Evolutionary conservation across 2,113 vertebrate genomes (phyloP).

Genomic region (Rallus limicola): DNA sequence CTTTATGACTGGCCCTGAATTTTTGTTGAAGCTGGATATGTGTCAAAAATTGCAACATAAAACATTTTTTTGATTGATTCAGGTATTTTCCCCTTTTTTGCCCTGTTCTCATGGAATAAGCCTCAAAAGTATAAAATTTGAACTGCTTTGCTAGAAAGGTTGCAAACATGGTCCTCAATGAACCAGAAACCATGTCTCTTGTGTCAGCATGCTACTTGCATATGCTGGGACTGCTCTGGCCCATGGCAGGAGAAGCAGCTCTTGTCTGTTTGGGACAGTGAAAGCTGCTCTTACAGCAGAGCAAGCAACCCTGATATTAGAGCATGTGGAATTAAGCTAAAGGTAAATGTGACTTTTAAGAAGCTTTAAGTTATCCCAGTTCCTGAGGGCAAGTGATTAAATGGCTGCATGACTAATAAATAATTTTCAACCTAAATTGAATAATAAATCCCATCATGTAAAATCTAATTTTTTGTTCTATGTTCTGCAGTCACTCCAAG

Average conservation of each 20-base stretch:
- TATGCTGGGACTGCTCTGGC: background rate
- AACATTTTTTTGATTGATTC: accelerated
- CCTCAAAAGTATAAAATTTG: background rate
- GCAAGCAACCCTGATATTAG: background rate
- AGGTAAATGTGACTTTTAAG: background rate
- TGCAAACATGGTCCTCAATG: background rate
- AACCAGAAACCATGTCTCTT: background rate
- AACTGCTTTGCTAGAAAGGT: background rate
- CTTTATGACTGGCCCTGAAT: background rate
- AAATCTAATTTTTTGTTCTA: constrained; percentile 7
- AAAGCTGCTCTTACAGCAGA: background rate
- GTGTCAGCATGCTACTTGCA: background rate
- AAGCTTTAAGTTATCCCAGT: background rate
- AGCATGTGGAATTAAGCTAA: background rate
- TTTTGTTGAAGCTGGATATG: background rate
- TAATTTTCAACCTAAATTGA: constrained; percentile 10
- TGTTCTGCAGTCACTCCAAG: background rate
- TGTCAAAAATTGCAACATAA: background rate
- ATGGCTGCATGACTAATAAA: constrained; percentile 15
- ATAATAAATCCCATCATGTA: constrained; percentile 8
- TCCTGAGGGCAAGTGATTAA: background rate
- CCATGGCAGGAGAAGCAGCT: background rate
- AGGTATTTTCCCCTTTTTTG: background rate
- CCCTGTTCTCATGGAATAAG: background rate
- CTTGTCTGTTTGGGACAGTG: accelerated